Evolutionary conservation across 92 coral and sea anemone species (phyloP).

Genomic region (Epizoanthus rinbou): DNA sequence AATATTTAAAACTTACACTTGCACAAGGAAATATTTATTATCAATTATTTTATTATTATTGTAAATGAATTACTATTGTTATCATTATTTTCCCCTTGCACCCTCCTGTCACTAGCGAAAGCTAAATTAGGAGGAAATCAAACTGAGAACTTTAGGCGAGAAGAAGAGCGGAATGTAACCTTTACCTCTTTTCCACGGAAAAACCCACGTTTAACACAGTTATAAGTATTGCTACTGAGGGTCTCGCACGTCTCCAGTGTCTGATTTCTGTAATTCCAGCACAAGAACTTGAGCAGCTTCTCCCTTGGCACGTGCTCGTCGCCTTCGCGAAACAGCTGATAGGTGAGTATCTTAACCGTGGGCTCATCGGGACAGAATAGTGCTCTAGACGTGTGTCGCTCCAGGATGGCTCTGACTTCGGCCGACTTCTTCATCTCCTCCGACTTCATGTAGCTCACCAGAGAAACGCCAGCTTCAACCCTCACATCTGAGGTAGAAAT

Average conservation of each 20-base stretch:
- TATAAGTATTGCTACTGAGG: background rate
- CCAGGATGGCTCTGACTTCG: conserved; percentile 1
- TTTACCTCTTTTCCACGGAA: conserved; percentile 27
- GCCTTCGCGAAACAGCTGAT: conserved; percentile 1
- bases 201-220: conserved; percentile 10
- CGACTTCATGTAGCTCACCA: conserved; percentile 20
- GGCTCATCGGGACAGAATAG: conserved; percentile 29
- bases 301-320: background rate
- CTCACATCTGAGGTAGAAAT: background rate
- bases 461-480: conserved; percentile 1
- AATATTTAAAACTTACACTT: no score
- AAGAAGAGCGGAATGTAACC: background rate
- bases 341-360: conserved; percentile 18
- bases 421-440: conserved; percentile 24
- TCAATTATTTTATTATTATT: no score
- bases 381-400: background rate
- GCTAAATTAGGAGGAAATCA: no score
- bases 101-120: no score
- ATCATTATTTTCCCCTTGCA: no score
- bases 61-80: no score
- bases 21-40: no score
- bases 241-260: conserved; percentile 24
- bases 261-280: conserved; percentile 31
- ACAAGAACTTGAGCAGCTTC: conserved; percentile 11
- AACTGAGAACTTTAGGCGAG: no score